A percentile compares a stretch with the other conserved stretches of the same genome.
Evolutionary conservation across 2,113 vertebrate genomes (phyloP).

Genomic region (Mustela nigripes): DNA sequence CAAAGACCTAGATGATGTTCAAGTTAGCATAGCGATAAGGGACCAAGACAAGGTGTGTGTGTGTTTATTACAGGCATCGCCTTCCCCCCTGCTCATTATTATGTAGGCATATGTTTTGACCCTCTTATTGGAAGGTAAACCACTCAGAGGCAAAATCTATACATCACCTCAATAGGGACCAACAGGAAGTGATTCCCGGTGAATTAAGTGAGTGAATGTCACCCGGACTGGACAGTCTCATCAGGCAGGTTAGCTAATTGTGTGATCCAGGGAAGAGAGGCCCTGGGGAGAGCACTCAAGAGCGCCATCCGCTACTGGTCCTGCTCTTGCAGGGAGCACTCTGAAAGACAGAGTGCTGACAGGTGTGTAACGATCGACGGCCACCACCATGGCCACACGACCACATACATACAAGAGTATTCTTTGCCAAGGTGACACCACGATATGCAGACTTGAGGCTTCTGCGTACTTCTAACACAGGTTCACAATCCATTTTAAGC

Average conservation of each 20-base stretch:
- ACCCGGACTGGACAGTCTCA: background rate
- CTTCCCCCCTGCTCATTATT: background rate
- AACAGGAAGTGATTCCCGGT: background rate
- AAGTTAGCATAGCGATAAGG: background rate
- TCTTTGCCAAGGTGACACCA: background rate
- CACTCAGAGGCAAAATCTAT: background rate
- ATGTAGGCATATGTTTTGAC: background rate
- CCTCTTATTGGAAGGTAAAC: background rate
- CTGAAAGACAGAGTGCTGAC: background rate
- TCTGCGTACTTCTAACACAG: background rate
- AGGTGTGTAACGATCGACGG: background rate
- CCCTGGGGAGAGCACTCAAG: background rate
- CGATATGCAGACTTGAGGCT: background rate
- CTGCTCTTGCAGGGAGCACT: background rate
- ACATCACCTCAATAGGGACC: background rate
- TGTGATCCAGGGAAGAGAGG: no score
- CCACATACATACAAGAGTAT: no score
- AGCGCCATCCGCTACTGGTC: background rate
- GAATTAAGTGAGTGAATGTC: background rate
- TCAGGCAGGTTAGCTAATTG: background rate
- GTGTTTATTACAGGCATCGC: no score
- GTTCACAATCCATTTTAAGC: background rate
- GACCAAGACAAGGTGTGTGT: background rate
- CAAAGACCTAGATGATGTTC: background rate
- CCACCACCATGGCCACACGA: background rate